phyloP scores from a whole-genome alignment of 2,888 invertebrate genomes.

The Ryuthela nishihirai region DNA sequence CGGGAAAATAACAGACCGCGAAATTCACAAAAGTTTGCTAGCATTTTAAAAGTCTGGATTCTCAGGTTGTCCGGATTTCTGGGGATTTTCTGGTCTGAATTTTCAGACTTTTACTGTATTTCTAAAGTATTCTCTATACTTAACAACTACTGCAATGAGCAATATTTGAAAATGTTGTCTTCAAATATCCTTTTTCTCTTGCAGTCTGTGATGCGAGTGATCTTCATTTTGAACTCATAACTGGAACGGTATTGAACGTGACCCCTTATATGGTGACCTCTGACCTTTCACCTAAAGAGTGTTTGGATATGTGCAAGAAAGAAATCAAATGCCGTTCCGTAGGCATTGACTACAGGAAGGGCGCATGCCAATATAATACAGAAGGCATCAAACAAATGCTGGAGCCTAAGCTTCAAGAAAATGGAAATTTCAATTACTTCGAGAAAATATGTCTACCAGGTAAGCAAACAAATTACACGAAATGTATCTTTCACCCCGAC shows the following conservation, averaged over 20 bases:
- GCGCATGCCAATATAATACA: constrained; percentile 28
- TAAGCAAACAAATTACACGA: constrained; percentile 6
- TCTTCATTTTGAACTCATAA: constrained; percentile 35
- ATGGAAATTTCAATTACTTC: constrained; percentile 45
- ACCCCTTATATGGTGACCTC: constrained; percentile 26
- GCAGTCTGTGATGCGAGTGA: constrained; percentile 31
- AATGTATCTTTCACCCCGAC: neutral
- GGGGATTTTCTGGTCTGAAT: too few species aligned
- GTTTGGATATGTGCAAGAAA: constrained; percentile 25
- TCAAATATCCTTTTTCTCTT: neutral
- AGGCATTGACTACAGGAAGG: constrained; percentile 34
- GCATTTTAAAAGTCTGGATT: too few species aligned
- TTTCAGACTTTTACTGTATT: too few species aligned
- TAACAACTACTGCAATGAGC: neutral
- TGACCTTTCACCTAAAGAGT: constrained; percentile 28
- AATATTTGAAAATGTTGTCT: neutral
- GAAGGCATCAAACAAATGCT: constrained; percentile 10
- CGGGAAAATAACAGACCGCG: too few species aligned
- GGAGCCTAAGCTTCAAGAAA: constrained; percentile 15
- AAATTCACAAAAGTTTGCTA: too few species aligned
- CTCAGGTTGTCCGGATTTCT: too few species aligned
- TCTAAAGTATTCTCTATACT: too few species aligned
- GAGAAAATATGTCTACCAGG: constrained; percentile 51
- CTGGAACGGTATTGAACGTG: constrained; percentile 17
- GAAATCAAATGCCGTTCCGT: constrained; percentile 32